phyloP scores from a whole-genome alignment of 2,888 invertebrate genomes.

The Julus scandinavius region DNA sequence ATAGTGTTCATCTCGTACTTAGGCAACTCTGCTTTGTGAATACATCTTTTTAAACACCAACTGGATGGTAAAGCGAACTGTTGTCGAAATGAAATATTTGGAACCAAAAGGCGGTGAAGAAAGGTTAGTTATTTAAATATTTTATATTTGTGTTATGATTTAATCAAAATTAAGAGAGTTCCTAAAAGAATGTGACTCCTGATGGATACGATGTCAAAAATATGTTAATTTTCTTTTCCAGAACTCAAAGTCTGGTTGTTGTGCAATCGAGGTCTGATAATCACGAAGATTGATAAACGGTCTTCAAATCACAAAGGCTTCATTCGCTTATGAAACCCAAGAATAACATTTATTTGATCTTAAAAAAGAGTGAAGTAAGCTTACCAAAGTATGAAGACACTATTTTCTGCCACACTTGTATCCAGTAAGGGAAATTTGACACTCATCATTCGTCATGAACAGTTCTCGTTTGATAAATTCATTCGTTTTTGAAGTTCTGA shows the following conservation, averaged over 20 bases:
- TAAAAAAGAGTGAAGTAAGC: background rate
- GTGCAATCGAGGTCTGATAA: background rate
- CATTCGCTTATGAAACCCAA: no score
- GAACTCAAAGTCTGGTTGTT: background rate
- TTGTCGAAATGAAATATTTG: conserved; percentile 9
- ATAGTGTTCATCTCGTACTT: background rate
- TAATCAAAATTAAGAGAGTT: no score
- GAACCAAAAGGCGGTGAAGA: background rate
- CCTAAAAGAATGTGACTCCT: no score
- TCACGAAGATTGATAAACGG: background rate
- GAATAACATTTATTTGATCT: background rate
- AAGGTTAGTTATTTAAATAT: background rate
- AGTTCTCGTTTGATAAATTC: no score
- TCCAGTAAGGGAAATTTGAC: background rate
- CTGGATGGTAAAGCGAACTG: conserved; percentile 25
- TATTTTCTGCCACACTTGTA: background rate
- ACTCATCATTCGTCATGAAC: no score
- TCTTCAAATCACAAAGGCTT: background rate
- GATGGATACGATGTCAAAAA: background rate
- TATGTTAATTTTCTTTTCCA: no score
- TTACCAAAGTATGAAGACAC: background rate
- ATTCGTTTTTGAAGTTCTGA: no score
- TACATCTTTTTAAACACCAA: conserved; percentile 6
- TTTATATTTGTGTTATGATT: no score
- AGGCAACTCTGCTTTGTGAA: background rate